phyloP scores from a whole-genome alignment of 1,140 invertebrate genomes.

The Heliothis virescens region DNA sequence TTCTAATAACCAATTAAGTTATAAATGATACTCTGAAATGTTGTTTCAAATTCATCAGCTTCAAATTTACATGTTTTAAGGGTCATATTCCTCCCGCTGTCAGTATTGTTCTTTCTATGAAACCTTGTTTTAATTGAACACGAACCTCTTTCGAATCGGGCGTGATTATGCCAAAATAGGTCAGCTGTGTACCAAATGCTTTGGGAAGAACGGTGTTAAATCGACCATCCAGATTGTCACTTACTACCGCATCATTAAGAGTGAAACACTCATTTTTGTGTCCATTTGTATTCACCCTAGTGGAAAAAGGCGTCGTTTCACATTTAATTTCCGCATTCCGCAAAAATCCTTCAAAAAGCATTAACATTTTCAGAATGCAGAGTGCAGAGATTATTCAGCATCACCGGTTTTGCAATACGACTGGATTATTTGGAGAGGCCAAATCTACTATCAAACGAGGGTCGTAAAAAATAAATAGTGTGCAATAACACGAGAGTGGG shows the following conservation, averaged over 20 bases:
- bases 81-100: constrained; percentile 3
- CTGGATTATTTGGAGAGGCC: constrained; percentile 45
- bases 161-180: constrained; percentile 21
- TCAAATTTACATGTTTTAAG: constrained; percentile 63
- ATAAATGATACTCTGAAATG: constrained; percentile 59
- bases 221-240: constrained; percentile 15
- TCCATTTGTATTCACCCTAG: constrained; percentile 32
- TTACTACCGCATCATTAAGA: constrained; percentile 27
- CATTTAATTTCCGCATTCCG: constrained; percentile 24
- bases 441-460: constrained; percentile 45
- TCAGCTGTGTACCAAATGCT: constrained; percentile 28
- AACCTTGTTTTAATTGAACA: constrained; percentile 24
- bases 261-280: constrained; percentile 16
- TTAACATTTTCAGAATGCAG: constrained; percentile 13
- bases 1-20: constrained; percentile 75
- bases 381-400: constrained; percentile 34
- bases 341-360: constrained; percentile 30
- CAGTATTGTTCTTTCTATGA: constrained; percentile 20
- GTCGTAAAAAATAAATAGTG: constrained; percentile 48
- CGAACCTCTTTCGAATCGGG: constrained; percentile 7
- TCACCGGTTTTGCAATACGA: constrained; percentile 24
- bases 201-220: constrained; percentile 21
- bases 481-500: constrained; percentile 46
- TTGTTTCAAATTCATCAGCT: constrained; percentile 68
- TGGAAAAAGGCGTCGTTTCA: constrained; percentile 20